These are phyloP conservation scores for Pristionchus maxplancki DNA, from an alignment of 2,888 invertebrate species.

Conservation along the genomic window DNA sequence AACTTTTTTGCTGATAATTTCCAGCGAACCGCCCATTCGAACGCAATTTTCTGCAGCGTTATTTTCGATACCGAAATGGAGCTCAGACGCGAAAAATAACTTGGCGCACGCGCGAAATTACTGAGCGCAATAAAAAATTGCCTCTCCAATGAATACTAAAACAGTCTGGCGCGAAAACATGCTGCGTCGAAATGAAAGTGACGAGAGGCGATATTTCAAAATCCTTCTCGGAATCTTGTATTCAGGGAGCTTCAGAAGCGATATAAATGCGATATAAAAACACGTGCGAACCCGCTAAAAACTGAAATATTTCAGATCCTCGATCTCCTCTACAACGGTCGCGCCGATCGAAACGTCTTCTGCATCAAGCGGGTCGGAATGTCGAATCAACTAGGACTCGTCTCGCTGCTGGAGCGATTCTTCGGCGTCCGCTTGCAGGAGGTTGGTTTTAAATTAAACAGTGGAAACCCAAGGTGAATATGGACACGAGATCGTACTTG, in stretches of 20 bases:
- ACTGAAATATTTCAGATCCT: not conserved
- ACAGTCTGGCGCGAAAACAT: not conserved
- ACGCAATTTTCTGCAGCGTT: not conserved
- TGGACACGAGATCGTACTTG: too few relatives aligned
- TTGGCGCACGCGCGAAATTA: not conserved
- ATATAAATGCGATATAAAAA: too few relatives aligned
- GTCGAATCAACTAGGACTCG: not conserved
- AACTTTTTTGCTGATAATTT: not conserved
- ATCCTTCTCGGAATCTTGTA: not conserved
- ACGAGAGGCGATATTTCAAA: not conserved
- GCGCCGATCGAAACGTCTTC: conserved; percentile 2
- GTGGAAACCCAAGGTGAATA: too few relatives aligned
- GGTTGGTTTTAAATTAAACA: not conserved
- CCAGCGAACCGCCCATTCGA: too few relatives aligned
- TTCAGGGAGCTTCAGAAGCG: too few relatives aligned
- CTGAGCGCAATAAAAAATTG: not conserved
- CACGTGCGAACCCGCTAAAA: not conserved
- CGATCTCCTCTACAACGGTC: conserved; percentile 5
- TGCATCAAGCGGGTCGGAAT: conserved; percentile 19
- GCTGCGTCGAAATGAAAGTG: not conserved
- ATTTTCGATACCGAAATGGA: too few relatives aligned
- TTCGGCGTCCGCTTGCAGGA: not conserved
- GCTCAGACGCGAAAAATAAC: not conserved
- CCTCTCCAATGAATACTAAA: not conserved
- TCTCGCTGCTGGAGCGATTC: not conserved